These are phyloP conservation scores for Oryctes rhinoceros DNA, from an alignment of 1,140 invertebrate species.

Conservation along the genomic window DNA sequence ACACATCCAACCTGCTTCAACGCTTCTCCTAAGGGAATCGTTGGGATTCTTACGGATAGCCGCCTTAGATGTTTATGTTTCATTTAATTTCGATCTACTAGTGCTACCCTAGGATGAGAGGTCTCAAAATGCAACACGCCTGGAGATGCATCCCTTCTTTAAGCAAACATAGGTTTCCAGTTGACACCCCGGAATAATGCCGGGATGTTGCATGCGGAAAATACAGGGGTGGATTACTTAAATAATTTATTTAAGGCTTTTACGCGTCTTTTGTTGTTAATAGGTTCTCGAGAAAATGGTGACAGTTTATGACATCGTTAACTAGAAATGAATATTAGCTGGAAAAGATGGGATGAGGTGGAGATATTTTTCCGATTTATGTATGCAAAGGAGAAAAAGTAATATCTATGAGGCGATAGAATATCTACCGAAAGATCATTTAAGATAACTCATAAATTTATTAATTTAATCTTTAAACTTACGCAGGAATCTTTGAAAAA, in stretches of 20 bases:
- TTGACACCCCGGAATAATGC: not conserved
- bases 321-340: no score
- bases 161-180: constrained; percentile 4
- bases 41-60: not conserved
- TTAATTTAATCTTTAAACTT: no score
- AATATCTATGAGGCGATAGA: no score
- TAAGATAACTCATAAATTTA: no score
- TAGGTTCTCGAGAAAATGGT: no score
- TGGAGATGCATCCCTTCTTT: not conserved
- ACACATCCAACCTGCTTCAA: not conserved
- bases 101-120: not conserved
- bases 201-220: not conserved
- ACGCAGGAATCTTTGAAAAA: no score
- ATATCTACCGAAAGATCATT: no score
- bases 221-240: not conserved
- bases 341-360: no score
- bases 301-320: no score
- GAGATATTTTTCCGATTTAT: no score
- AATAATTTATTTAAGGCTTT: not conserved
- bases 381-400: no score
- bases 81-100: constrained; percentile 22
- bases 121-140: not conserved
- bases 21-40: not conserved
- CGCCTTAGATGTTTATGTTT: constrained; percentile 18
- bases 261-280: not conserved